phyloP scores from a whole-genome alignment of 1,140 invertebrate genomes.

The Protaetia brevitarsis region DNA sequence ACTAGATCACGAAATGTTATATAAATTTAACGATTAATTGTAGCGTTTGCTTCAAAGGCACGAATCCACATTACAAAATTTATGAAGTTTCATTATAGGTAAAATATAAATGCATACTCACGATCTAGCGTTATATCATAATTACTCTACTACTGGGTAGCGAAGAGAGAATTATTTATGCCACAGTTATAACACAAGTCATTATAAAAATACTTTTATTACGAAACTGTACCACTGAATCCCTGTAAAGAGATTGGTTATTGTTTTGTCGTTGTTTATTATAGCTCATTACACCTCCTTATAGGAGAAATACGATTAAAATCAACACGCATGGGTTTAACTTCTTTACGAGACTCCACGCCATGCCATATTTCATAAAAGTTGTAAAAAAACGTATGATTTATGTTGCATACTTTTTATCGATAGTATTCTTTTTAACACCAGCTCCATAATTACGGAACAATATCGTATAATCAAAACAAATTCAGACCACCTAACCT shows the following conservation, averaged over 20 bases:
- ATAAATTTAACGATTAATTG: neutral
- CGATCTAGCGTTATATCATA: neutral
- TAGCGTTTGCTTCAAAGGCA: neutral
- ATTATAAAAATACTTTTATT: no score
- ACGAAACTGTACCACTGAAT: no score
- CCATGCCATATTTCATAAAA: neutral
- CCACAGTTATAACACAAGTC: no score
- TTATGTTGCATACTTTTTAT: neutral
- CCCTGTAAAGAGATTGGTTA: no score
- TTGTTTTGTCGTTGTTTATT: no score
- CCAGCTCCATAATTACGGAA: neutral
- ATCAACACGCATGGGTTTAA: no score
- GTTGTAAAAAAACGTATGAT: neutral
- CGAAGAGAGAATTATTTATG: no score
- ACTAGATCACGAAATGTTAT: conserved; percentile 1
- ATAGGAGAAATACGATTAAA: no score
- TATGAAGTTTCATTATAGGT: neutral
- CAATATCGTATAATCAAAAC: neutral
- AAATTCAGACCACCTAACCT: neutral
- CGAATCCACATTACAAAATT: neutral
- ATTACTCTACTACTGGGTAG: neutral
- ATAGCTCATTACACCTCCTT: no score
- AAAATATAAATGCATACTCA: no score
- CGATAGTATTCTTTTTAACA: neutral
- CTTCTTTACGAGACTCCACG: neutral